phyloP scores from a whole-genome alignment of 2,113 vertebrate genomes.

The Burhinus bistriatus region DNA sequence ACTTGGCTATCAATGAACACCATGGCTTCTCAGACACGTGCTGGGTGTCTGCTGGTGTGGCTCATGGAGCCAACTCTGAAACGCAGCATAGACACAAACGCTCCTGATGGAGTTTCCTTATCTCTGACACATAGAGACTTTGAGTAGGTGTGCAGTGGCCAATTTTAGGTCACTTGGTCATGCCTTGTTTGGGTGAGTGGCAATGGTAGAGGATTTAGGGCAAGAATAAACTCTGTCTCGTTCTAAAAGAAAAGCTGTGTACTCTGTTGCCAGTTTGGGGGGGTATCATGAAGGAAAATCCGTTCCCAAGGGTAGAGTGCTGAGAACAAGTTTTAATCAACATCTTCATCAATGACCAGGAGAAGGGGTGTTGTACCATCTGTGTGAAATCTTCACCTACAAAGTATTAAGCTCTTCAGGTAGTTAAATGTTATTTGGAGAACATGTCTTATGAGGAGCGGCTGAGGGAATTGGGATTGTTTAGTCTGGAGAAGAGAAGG shows the following conservation, averaged over 20 bases:
- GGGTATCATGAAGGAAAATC: background rate
- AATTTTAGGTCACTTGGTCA: background rate
- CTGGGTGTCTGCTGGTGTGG: background rate
- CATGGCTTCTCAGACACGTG: background rate
- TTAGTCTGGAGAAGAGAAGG: no score
- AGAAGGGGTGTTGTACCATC: background rate
- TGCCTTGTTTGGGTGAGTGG: background rate
- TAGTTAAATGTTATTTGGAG: background rate
- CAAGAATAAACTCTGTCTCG: background rate
- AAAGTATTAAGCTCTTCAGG: background rate
- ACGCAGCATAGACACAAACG: rapidly evolving
- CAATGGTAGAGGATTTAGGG: background rate
- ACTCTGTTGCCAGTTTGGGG: background rate
- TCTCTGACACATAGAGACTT: rapidly evolving
- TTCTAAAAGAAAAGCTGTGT: background rate
- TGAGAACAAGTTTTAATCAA: background rate
- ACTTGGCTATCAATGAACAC: background rate
- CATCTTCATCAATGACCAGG: background rate
- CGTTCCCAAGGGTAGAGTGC: rapidly evolving
- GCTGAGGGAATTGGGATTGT: no score
- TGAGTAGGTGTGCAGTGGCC: background rate
- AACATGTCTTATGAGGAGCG: no score
- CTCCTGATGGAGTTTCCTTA: background rate
- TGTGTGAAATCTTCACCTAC: background rate
- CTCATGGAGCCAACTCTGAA: background rate